A percentile compares a stretch with the other conserved stretches of the same genome.
These are phyloP conservation scores for Mus caroli DNA, from an alignment of 2,797 vertebrate genomes.

Conservation along the genomic window DNA sequence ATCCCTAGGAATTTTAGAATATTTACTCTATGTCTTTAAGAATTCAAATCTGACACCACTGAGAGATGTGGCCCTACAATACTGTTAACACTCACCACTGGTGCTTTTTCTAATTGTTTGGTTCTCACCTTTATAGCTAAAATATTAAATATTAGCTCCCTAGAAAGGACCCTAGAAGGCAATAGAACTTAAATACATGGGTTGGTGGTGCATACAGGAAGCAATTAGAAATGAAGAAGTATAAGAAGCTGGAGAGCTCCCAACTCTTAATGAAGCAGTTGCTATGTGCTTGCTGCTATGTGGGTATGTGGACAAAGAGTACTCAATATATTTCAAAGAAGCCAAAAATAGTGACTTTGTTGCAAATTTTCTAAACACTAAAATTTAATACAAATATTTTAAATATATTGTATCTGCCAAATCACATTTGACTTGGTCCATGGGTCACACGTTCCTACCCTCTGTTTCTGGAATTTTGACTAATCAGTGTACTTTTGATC, in stretches of 20 bases:
- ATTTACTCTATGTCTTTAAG: background rate
- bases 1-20: background rate
- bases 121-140: background rate
- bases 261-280: background rate
- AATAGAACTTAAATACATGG: background rate
- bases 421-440: background rate
- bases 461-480: background rate
- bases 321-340: background rate
- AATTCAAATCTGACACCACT: background rate
- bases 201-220: background rate
- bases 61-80: no score
- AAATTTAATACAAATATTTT: background rate
- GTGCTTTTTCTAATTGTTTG: background rate
- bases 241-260: background rate
- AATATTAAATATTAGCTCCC: background rate
- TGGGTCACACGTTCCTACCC: background rate
- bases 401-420: background rate
- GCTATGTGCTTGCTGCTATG: background rate
- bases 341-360: background rate
- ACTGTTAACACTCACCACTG: background rate
- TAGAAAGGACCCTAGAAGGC: background rate
- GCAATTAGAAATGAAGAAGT: background rate
- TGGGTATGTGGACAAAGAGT: background rate
- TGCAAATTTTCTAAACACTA: background rate
- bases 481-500: background rate